A percentile compares a stretch with the other conserved stretches of the same genome.
Conservation (phyloP, 2,888 invertebrate species). For the Ischnura elegans region DNA sequence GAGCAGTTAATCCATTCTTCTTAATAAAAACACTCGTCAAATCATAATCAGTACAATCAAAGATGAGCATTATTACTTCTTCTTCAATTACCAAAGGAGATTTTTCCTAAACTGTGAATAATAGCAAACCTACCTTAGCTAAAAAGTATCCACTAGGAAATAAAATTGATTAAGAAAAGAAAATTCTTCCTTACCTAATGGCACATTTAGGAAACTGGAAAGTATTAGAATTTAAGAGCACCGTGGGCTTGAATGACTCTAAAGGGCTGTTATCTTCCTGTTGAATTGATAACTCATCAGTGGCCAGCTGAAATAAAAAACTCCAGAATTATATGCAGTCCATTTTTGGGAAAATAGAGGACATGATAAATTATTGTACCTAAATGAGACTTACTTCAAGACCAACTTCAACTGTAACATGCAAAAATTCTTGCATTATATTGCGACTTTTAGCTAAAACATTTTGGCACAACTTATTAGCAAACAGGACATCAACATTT, state of each 20-base stretch:
- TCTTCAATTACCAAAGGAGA: not conserved
- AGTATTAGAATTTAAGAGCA: slow-evolving; percentile 75
- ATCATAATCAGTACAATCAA: too few species aligned
- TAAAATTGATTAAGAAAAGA: not conserved
- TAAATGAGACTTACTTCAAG: slow-evolving; percentile 55
- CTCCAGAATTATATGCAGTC: slow-evolving; percentile 69
- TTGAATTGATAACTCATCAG: slow-evolving; percentile 22
- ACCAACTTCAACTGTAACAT: slow-evolving; percentile 82
- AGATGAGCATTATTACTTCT: too few species aligned
- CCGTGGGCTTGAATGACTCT: slow-evolving; percentile 71
- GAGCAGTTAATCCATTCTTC: too few species aligned
- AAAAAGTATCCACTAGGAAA: too few species aligned
- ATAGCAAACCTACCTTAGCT: too few species aligned
- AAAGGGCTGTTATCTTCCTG: slow-evolving; percentile 47
- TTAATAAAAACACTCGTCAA: too few species aligned
- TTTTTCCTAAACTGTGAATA: too few species aligned
- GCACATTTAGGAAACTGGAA: slow-evolving; percentile 79
- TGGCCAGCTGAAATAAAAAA: slow-evolving; percentile 69
- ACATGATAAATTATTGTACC: not conserved
- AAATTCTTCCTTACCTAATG: slow-evolving; percentile 77
- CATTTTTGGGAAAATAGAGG: slow-evolving; percentile 66
- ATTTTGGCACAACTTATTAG: slow-evolving; percentile 87
- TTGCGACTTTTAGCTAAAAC: slow-evolving; percentile 84
- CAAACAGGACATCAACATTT: slow-evolving; percentile 87
- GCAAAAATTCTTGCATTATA: slow-evolving; percentile 90